A percentile compares a stretch with the other conserved stretches of the same genome.
These are phyloP conservation scores for Paramisgurnus dabryanus DNA, from an alignment of 2,113 vertebrate species.

Conservation along the genomic window DNA sequence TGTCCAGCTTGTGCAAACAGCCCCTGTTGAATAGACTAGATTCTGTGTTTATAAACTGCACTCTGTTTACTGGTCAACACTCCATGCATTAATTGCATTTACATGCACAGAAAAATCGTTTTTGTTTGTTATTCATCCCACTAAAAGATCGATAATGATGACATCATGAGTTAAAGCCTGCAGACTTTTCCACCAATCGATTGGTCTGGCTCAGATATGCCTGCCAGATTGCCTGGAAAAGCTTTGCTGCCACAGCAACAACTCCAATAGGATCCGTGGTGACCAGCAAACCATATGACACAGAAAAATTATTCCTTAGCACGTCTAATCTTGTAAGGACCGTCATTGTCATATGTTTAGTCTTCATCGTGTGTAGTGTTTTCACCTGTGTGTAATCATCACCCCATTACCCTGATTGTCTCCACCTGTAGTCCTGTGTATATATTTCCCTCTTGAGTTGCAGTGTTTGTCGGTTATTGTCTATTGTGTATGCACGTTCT, in stretches of 20 bases:
- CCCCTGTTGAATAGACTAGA: neutral
- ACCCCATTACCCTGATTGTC: too few species aligned
- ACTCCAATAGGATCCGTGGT: neutral
- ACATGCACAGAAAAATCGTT: neutral
- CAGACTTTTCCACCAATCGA: slow-evolving; percentile 38
- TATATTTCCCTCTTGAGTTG: too few species aligned
- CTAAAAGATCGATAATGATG: slow-evolving; percentile 23
- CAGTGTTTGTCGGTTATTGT: too few species aligned
- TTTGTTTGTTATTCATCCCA: slow-evolving; percentile 6
- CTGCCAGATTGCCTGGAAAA: slow-evolving; percentile 27
- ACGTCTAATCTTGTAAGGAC: too few species aligned
- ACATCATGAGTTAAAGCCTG: slow-evolving; percentile 31
- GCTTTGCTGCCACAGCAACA: slow-evolving; percentile 35
- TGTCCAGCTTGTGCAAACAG: too few species aligned
- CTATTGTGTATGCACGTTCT: too few species aligned
- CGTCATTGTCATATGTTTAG: too few species aligned
- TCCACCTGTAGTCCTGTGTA: too few species aligned
- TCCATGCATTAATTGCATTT: neutral
- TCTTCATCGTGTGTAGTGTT: too few species aligned
- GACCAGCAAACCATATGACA: too few species aligned
- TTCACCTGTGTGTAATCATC: too few species aligned
- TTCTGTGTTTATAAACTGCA: neutral
- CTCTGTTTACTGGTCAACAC: neutral
- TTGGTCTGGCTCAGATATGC: neutral
- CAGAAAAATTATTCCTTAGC: too few species aligned